Evolutionary conservation across 2,113 vertebrate genomes (phyloP).

Genomic region (Eurypyga helias): DNA sequence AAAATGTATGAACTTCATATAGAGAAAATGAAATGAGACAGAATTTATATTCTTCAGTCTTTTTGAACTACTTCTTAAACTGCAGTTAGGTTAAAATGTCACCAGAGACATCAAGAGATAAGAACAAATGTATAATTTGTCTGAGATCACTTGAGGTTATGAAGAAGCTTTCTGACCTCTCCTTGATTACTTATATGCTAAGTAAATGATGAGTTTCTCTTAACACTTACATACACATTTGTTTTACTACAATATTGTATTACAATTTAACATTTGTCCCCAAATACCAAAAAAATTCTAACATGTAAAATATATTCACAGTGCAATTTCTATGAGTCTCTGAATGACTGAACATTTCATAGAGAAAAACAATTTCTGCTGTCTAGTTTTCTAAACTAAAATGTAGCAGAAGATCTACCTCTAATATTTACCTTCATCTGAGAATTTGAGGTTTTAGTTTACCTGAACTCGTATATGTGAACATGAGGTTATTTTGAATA

Average conservation of each 20-base stretch:
- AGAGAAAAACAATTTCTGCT: neutral
- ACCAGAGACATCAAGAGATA: slow-evolving; percentile 23
- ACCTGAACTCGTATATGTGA: neutral
- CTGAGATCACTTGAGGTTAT: neutral
- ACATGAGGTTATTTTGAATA: neutral
- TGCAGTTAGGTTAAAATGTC: slow-evolving; percentile 15
- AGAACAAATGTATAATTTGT: neutral
- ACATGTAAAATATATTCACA: neutral
- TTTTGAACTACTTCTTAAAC: slow-evolving; percentile 40
- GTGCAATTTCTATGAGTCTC: neutral
- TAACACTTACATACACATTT: neutral
- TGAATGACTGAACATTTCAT: neutral
- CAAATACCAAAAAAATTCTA: neutral
- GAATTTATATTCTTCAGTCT: neutral
- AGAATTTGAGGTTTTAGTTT: neutral
- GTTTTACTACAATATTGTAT: neutral
- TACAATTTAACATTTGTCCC: neutral
- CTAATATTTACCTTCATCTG: neutral
- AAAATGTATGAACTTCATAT: neutral
- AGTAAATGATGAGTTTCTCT: neutral
- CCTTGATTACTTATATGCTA: neutral
- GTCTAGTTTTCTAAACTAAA: neutral
- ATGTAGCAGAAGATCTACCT: neutral
- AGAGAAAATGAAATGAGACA: neutral
- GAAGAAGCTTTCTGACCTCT: neutral